Evolutionary conservation across 2,888 invertebrate genomes (phyloP).

Genomic region (Spisula solida): DNA sequence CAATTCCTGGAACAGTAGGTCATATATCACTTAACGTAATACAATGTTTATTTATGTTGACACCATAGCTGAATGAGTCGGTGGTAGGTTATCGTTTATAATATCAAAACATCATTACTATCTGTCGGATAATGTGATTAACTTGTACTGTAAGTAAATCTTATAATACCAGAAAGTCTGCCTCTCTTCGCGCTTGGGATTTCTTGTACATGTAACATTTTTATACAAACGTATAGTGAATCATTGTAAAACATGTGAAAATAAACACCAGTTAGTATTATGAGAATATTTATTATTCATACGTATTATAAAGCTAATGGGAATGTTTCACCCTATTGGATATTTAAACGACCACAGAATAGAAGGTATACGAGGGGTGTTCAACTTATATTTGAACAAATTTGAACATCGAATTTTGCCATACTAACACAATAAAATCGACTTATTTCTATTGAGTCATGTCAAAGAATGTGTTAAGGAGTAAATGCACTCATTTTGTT

Average conservation of each 20-base stretch:
- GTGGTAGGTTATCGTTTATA: neutral
- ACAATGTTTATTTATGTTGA: neutral
- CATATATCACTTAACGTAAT: too few relatives aligned
- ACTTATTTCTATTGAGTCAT: too few relatives aligned
- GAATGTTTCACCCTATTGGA: too few relatives aligned
- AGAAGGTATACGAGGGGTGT: too few relatives aligned
- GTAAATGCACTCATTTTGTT: too few relatives aligned
- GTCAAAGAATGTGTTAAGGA: too few relatives aligned
- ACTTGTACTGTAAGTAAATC: neutral
- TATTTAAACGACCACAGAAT: too few relatives aligned
- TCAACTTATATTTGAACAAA: too few relatives aligned
- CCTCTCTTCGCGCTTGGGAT: neutral
- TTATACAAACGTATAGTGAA: neutral
- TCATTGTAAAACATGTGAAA: neutral
- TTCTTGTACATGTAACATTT: neutral
- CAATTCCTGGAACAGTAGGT: too few relatives aligned
- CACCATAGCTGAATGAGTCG: neutral
- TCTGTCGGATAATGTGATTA: conserved; percentile 5
- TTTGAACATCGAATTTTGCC: too few relatives aligned
- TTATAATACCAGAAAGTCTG: neutral
- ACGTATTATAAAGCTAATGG: neutral
- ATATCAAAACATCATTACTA: neutral
- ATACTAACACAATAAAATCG: too few relatives aligned
- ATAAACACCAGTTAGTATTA: neutral
- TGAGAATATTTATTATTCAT: neutral